Conservation (phyloP, 2,888 invertebrate genomes). For the Thera britannica region DNA sequence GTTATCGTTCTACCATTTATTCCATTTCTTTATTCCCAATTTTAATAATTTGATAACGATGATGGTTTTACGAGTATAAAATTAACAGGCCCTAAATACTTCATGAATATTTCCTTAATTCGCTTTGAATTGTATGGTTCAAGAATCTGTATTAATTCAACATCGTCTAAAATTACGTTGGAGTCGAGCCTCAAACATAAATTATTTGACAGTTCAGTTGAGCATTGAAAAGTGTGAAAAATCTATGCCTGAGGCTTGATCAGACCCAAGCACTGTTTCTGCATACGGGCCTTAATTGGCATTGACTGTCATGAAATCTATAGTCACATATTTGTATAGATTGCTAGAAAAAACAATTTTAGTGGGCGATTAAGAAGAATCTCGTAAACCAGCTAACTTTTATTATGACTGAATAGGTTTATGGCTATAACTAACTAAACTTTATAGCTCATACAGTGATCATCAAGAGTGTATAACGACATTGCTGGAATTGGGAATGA, state of each 20-base stretch:
- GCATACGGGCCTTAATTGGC: no score
- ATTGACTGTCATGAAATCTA: not conserved
- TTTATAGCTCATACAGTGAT: not conserved
- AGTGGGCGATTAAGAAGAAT: not conserved
- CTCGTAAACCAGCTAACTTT: not conserved
- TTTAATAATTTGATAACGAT: slow-evolving; percentile 2
- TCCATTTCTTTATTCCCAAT: not conserved
- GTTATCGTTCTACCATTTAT: not conserved
- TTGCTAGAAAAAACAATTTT: not conserved
- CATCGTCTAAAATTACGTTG: slow-evolving; percentile 9
- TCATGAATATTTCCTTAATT: slow-evolving; percentile 19
- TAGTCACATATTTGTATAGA: not conserved
- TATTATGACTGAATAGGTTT: not conserved
- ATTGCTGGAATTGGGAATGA: slow-evolving; percentile 11
- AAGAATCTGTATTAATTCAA: slow-evolving; percentile 8
- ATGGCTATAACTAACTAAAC: not conserved
- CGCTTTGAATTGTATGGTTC: slow-evolving; percentile 29
- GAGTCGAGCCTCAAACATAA: no score
- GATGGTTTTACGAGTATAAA: slow-evolving; percentile 2
- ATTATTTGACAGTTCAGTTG: no score
- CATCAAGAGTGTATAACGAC: not conserved
- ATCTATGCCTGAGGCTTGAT: no score
- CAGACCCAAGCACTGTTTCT: no score
- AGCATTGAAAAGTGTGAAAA: no score
- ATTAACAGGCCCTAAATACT: slow-evolving; percentile 26